These are phyloP conservation scores for Pachypanchax playfairii DNA, from an alignment of 2,113 vertebrate species.

Conservation along the genomic window DNA sequence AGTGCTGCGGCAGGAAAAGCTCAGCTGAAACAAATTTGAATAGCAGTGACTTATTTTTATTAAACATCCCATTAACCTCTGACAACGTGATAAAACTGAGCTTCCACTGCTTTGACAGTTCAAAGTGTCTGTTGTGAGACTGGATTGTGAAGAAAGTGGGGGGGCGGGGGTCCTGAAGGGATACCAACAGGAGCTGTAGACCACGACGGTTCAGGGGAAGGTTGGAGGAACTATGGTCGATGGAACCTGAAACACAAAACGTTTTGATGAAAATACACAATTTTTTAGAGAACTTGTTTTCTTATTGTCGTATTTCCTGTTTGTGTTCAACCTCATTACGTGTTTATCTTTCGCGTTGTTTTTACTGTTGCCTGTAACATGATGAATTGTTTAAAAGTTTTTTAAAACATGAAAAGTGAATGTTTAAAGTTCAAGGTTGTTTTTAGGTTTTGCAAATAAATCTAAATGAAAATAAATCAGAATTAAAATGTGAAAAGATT, in stretches of 20 bases:
- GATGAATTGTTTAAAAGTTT: too few relatives aligned
- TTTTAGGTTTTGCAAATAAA: too few relatives aligned
- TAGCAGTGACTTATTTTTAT: background rate
- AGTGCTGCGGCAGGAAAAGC: background rate
- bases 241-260: slow-evolving; percentile 66
- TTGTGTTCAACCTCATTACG: too few relatives aligned
- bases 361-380: too few relatives aligned
- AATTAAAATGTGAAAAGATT: too few relatives aligned
- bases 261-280: background rate
- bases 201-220: slow-evolving; percentile 1
- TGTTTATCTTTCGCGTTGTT: too few relatives aligned
- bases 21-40: background rate
- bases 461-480: too few relatives aligned
- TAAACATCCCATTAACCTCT: background rate
- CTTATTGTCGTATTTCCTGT: too few relatives aligned
- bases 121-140: slow-evolving; percentile 15
- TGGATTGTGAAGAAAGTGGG: slow-evolving; percentile 31
- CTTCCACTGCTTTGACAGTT: slow-evolving; percentile 6
- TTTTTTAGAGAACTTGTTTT: too few relatives aligned
- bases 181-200: slow-evolving; percentile 21
- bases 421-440: too few relatives aligned
- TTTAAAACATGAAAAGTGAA: too few relatives aligned
- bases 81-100: background rate
- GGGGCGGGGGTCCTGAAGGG: slow-evolving; percentile 7
- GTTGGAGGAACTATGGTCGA: slow-evolving; percentile 53